Evolutionary conservation across 1,140 invertebrate species (phyloP), one percentile per base, ranked within the genome.

Genomic region (Hypsibius dujardini): DNA sequence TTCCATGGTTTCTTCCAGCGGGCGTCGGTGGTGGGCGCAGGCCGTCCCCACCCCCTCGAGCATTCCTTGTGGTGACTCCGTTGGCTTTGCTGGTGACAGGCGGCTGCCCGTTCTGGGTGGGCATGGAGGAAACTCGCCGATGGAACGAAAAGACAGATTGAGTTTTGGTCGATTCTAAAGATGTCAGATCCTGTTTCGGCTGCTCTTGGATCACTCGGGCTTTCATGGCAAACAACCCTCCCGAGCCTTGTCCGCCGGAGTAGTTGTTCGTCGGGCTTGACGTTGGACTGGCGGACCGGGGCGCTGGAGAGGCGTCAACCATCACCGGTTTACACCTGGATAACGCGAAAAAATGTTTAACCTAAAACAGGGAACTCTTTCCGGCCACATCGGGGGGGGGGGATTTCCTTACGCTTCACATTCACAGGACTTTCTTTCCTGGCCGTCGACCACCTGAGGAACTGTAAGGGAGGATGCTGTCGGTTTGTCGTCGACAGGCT

Each of bases 371-470:
- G n/a, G n/a, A n/a, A n/a, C n/a, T n/a, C n/a, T n/a, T n/a, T n/a
- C n/a, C n/a, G n/a, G n/a, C n/a, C n/a, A n/a, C n/a, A n/a, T n/a
- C n/a, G n/a, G n/a, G n/a, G n/a, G n/a, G n/a, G n/a, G n/a, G n/a
- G n/a, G n/a, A n/a, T n/a, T n/a, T n/a, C 50, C 50, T 56, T 56
- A 56, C 50, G n/a, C n/a, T 7, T 56, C 50, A 56, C 50, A 56
- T 7, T 56, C 50, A 56, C 50, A 56, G n/a, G 50, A 56, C n/a
- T n/a, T 56, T n/a, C 50, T 56, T n/a, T 56, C 50, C 7, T n/a
- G 7, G 50, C 7, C 7, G n/a, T 56, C 50, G 7, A 56, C 50
- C n/a, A 56, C n/a, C n/a, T n/a, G n/a, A n/a, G n/a, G n/a, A n/a
- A n/a, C n/a, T n/a, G n/a, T n/a, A n/a, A n/a, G n/a, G n/a, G n/a